Percentiles rank a stretch among this genome's conserved stretches.
These are phyloP conservation scores for Eidolon helvum DNA, from an alignment of 2,113 vertebrate genomes.

Conservation along the genomic window DNA sequence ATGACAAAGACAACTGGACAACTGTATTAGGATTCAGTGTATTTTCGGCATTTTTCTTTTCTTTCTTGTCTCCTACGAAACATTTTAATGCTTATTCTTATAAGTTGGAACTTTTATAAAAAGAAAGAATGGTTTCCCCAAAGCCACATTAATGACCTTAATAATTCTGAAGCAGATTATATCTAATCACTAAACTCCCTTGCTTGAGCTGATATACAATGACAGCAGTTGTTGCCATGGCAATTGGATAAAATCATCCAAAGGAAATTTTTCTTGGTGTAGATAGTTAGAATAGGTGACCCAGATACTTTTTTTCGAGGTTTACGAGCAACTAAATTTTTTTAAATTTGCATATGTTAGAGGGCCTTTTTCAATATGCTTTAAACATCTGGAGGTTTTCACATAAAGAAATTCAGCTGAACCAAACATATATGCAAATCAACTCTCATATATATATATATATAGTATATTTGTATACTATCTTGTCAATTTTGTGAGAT, in stretches of 20 bases:
- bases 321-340: background rate
- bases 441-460: background rate
- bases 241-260: slow-evolving; percentile 2
- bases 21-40: background rate
- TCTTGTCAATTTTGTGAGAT: background rate
- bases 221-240: background rate
- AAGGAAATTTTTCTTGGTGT: background rate
- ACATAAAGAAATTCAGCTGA: background rate
- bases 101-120: slow-evolving; percentile 18
- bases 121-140: slow-evolving; percentile 1
- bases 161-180: slow-evolving; percentile 8
- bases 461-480: background rate
- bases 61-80: background rate
- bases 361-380: background rate
- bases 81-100: slow-evolving; percentile 35
- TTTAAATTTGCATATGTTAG: background rate
- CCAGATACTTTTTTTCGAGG: background rate
- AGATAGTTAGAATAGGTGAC: background rate
- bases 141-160: background rate
- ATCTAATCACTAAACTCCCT: background rate
- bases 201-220: background rate
- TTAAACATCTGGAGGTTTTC: background rate
- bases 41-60: slow-evolving; percentile 40
- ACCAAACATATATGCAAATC: background rate
- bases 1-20: background rate